A percentile compares a stretch with the other conserved stretches of the same genome.
Evolutionary conservation across 2,113 vertebrate species (phyloP).

Genomic region (Piprites chloris): DNA sequence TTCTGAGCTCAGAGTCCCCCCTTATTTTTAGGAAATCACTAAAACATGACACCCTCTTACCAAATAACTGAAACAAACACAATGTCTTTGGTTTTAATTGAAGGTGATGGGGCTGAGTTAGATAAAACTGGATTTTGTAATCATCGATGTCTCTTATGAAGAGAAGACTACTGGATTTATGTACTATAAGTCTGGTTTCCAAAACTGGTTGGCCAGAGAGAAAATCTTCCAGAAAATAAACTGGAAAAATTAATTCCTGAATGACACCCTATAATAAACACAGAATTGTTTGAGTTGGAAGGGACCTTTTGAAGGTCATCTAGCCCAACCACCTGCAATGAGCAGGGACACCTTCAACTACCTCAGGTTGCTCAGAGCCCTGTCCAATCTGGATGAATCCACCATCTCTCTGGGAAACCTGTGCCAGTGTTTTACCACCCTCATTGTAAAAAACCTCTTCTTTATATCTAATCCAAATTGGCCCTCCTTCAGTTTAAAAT

Average conservation of each 20-base stretch:
- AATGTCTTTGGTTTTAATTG: background rate
- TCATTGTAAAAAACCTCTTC: background rate
- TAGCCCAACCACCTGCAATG: background rate
- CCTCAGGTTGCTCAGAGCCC: background rate
- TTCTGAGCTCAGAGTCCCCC: background rate
- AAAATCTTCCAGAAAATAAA: background rate
- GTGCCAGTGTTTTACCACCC: background rate
- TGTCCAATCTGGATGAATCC: background rate
- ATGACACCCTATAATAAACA: background rate
- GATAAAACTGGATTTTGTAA: background rate
- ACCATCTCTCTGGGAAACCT: background rate
- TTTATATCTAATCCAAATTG: background rate
- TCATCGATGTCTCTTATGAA: background rate
- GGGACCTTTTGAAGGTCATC: background rate
- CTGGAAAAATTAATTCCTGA: background rate
- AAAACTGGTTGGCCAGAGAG: background rate
- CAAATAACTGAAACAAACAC: background rate
- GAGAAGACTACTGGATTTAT: background rate
- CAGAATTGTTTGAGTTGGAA: background rate
- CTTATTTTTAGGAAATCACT: background rate
- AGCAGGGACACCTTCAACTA: background rate
- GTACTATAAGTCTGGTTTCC: background rate
- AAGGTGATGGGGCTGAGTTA: background rate
- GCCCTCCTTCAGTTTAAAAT: background rate
- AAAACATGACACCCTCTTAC: background rate